Conservation (phyloP, 2,888 invertebrate genomes). For the Lobophora halterata region DNA sequence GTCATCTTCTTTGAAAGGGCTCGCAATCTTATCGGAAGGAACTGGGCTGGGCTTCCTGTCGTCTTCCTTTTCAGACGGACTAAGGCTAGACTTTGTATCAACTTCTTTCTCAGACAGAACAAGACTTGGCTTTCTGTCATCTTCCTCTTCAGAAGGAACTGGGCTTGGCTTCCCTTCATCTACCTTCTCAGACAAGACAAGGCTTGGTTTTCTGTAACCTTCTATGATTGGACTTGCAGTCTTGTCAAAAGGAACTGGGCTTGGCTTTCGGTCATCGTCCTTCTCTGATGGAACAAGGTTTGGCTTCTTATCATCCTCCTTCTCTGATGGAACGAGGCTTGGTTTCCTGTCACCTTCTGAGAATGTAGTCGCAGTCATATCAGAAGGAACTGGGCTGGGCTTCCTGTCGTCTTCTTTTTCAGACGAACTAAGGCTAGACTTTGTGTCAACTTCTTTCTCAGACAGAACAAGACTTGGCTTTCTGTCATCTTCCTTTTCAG, state of each 20-base stretch:
- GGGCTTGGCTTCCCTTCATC: constrained; percentile 2
- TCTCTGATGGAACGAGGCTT: constrained; percentile 11
- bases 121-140: constrained; percentile 9
- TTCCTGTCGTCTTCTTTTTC: constrained; percentile 9
- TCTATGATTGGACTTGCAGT: constrained; percentile 2
- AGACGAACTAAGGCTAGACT: constrained; percentile 6
- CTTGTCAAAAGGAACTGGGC: constrained; percentile 1
- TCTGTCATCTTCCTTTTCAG: constrained; percentile 1
- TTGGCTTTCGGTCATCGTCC: constrained; percentile 4
- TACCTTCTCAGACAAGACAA: constrained; percentile 12
- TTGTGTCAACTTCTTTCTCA: constrained; percentile 9
- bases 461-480: constrained; percentile 10
- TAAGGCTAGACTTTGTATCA: background rate
- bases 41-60: constrained; percentile 14
- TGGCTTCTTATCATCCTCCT: constrained; percentile 1
- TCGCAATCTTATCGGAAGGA: constrained; percentile 10
- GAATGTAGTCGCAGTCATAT: constrained; percentile 11
- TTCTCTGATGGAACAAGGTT: constrained; percentile 10
- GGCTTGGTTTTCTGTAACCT: constrained; percentile 14
- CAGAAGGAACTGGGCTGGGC: background rate
- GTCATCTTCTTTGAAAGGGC: background rate
- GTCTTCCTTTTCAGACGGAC: background rate
- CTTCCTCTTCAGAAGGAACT: constrained; percentile 2
- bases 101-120: constrained; percentile 11
- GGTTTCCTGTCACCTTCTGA: constrained; percentile 10